phyloP scores from a whole-genome alignment of 53 echinoderm and acorn worm species.

The Echinometra lucunter region DNA sequence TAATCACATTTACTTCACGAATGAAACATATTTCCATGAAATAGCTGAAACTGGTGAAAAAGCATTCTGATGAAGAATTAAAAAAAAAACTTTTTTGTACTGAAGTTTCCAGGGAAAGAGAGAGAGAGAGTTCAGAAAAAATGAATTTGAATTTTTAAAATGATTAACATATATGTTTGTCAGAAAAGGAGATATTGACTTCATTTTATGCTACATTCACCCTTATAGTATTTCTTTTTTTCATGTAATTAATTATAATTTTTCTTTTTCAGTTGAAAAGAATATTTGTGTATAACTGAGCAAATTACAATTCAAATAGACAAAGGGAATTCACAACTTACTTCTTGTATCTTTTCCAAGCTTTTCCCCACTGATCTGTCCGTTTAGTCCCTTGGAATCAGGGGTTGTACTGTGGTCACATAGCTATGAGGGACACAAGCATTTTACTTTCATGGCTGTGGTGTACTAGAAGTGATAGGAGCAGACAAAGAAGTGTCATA shows the following conservation, averaged over 20 bases:
- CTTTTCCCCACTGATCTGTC: neutral
- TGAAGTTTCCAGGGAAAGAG: too few species aligned
- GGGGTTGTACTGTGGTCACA: neutral
- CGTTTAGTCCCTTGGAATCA: neutral
- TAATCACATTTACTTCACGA: neutral
- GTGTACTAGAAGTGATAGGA: neutral
- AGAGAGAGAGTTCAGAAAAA: neutral
- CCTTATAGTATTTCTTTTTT: too few species aligned
- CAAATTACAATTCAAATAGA: too few species aligned
- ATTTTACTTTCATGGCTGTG: neutral
- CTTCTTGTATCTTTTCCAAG: neutral
- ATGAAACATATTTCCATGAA: neutral
- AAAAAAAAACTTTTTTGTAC: too few species aligned
- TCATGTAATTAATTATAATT: neutral
- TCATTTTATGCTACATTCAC: too few species aligned
- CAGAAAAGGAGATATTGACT: too few species aligned
- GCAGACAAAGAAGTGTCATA: conserved; percentile 46
- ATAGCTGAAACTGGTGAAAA: neutral
- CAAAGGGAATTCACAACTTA: neutral
- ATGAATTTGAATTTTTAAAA: neutral
- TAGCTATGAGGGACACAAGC: neutral
- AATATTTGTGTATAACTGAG: neutral
- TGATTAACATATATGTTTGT: too few species aligned
- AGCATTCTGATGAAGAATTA: neutral
- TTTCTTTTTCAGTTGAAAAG: neutral